Percentiles rank a stretch among this genome's conserved stretches.
Evolutionary conservation across 2,113 vertebrate genomes (phyloP).

Genomic region (Odocoileus virginianus): DNA sequence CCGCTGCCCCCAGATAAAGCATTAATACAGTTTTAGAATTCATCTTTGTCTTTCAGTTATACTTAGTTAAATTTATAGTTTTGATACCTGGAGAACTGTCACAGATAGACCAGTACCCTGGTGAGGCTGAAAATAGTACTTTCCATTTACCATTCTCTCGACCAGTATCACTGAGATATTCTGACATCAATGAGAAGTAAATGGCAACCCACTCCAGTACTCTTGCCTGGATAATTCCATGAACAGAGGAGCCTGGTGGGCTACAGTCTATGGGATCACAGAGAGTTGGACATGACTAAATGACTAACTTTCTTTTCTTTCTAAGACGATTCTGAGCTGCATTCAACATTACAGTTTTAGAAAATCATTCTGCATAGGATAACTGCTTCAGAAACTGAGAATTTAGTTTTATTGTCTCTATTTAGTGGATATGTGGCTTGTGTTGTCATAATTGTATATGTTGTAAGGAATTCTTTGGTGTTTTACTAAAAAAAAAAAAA

Average conservation of each 20-base stretch:
- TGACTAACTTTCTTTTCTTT: not conserved
- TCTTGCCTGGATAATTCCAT: not conserved
- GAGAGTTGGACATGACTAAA: not conserved
- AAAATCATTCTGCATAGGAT: not conserved
- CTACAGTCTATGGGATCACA: not conserved
- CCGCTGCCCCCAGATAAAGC: rapidly evolving
- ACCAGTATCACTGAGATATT: not conserved
- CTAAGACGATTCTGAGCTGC: not conserved
- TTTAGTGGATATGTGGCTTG: not conserved
- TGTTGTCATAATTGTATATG: not conserved
- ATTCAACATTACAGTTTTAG: not conserved
- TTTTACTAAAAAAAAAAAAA: not conserved
- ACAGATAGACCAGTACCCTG: not conserved
- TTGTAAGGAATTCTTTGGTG: not conserved
- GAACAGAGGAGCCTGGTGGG: not conserved
- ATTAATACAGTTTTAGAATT: not conserved
- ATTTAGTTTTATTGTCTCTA: not conserved
- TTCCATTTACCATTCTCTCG: not conserved
- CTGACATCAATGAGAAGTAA: not conserved
- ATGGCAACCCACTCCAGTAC: not conserved
- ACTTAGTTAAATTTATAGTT: not conserved
- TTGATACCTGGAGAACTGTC: not conserved
- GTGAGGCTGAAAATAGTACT: not conserved
- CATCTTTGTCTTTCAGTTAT: not conserved
- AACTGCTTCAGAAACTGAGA: not conserved